Percentiles rank a stretch among this genome's conserved stretches.
These are phyloP conservation scores for Pungitius pungitius DNA, from an alignment of 2,113 vertebrate genomes.

Conservation along the genomic window DNA sequence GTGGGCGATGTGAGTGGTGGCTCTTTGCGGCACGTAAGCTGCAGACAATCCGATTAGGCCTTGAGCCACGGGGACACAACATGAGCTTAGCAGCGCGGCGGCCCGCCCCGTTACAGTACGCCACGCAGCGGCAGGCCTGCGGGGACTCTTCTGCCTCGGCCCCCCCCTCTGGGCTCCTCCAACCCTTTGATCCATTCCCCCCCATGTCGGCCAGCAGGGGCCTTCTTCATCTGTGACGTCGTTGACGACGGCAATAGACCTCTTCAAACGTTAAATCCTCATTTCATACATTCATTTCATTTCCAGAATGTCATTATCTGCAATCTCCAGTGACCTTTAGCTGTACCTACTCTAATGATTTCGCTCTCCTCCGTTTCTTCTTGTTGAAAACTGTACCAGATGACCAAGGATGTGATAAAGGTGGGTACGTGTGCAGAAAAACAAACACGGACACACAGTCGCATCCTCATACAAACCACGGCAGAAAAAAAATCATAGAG, in stretches of 20 bases:
- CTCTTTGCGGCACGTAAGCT: slow-evolving; percentile 59
- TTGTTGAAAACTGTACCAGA: slow-evolving; percentile 83
- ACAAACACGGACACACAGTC: slow-evolving; percentile 3
- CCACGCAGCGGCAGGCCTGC: slow-evolving; percentile 32
- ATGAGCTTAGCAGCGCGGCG: slow-evolving; percentile 67
- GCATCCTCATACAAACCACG: slow-evolving; percentile 9
- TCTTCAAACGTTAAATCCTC: slow-evolving; percentile 5
- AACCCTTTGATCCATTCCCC: slow-evolving; percentile 47
- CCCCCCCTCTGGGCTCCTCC: slow-evolving; percentile 36
- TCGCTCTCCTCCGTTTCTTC: slow-evolving; percentile 24
- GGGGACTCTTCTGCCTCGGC: slow-evolving; percentile 31
- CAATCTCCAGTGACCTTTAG: not conserved
- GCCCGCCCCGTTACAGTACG: slow-evolving; percentile 22
- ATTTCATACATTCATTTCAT: not conserved
- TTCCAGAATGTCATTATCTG: not conserved
- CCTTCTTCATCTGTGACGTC: slow-evolving; percentile 32
- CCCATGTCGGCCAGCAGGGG: slow-evolving; percentile 32
- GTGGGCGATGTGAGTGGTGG: slow-evolving; percentile 38
- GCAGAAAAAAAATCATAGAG: not conserved
- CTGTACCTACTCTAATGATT: not conserved
- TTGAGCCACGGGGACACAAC: slow-evolving; percentile 61
- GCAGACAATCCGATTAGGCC: slow-evolving; percentile 67
- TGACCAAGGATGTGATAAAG: slow-evolving; percentile 95
- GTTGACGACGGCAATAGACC: not conserved
- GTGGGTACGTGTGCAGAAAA: slow-evolving; percentile 79